Percentiles rank a stretch among this genome's conserved stretches.
Evolutionary conservation across 2,113 vertebrate genomes (phyloP).

Genomic region (Hystrix cristata): DNA sequence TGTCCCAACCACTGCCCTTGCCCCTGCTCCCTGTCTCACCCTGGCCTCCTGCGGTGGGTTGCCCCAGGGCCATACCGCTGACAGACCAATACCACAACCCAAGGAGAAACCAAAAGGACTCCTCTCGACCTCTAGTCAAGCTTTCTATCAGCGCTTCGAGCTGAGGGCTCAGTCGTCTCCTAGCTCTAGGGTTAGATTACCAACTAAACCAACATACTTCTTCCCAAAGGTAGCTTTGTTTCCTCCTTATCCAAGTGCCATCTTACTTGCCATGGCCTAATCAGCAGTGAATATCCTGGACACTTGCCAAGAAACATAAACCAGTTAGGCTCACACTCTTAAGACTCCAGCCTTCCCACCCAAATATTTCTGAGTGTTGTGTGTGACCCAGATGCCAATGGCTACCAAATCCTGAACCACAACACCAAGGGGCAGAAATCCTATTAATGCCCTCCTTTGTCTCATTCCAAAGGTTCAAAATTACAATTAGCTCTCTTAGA

Average conservation of each 20-base stretch:
- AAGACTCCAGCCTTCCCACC: neutral
- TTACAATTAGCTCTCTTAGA: neutral
- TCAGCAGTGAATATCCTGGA: neutral
- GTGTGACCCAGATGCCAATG: neutral
- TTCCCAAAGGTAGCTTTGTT: neutral
- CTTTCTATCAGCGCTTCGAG: neutral
- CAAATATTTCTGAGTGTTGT: constrained; percentile 5
- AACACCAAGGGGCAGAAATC: neutral
- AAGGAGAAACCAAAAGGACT: too few species aligned
- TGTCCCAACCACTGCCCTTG: neutral
- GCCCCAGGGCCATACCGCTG: neutral
- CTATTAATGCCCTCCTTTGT: neutral
- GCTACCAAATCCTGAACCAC: neutral
- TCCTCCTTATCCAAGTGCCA: neutral
- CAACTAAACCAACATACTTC: neutral
- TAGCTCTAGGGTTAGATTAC: neutral
- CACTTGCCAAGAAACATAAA: neutral
- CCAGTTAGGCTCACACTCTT: neutral
- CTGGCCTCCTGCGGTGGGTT: neutral
- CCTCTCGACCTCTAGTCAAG: neutral
- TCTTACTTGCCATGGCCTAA: neutral
- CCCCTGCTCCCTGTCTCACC: neutral
- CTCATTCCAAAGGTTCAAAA: neutral
- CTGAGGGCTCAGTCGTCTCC: neutral
- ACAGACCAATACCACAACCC: neutral